Conservation (phyloP, 2,113 vertebrate genomes). For the Athene cunicularia region DNA sequence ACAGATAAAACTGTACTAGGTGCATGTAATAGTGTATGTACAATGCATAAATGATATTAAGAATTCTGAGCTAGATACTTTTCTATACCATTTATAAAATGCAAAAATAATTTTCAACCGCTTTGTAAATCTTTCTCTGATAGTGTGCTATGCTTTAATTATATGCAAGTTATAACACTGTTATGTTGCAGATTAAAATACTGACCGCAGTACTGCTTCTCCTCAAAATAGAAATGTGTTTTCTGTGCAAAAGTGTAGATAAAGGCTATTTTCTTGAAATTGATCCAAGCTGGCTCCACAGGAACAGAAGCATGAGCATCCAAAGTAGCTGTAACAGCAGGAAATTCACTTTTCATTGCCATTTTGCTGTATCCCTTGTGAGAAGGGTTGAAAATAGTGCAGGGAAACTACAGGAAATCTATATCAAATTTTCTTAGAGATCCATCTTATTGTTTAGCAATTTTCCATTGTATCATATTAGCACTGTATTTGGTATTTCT, state of each 20-base stretch:
- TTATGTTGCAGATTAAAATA: neutral
- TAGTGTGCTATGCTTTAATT: neutral
- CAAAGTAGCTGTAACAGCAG: slow-evolving; percentile 47
- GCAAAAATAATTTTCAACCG: neutral
- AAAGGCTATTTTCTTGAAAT: slow-evolving; percentile 71
- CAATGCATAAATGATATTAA: neutral
- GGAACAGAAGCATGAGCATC: slow-evolving; percentile 46
- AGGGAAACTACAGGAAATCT: slow-evolving; percentile 41
- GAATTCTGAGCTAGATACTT: neutral
- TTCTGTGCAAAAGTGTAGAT: slow-evolving; percentile 66
- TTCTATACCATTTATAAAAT: neutral
- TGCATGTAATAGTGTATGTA: neutral
- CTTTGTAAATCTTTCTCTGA: neutral
- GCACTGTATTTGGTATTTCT: neutral
- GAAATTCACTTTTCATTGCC: slow-evolving; percentile 61
- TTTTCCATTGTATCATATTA: neutral
- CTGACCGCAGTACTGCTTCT: neutral
- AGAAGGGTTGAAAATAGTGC: slow-evolving; percentile 53
- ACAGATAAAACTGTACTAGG: neutral
- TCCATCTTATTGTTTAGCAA: slow-evolving; percentile 19
- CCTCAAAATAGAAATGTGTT: slow-evolving; percentile 65
- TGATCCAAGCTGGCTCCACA: slow-evolving; percentile 57
- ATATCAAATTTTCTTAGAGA: slow-evolving; percentile 33
- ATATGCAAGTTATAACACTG: neutral
- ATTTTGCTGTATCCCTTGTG: slow-evolving; percentile 43